Evolutionary conservation across 1,140 invertebrate species (phyloP).

Genomic region (Yoshiicerus persimilis): DNA sequence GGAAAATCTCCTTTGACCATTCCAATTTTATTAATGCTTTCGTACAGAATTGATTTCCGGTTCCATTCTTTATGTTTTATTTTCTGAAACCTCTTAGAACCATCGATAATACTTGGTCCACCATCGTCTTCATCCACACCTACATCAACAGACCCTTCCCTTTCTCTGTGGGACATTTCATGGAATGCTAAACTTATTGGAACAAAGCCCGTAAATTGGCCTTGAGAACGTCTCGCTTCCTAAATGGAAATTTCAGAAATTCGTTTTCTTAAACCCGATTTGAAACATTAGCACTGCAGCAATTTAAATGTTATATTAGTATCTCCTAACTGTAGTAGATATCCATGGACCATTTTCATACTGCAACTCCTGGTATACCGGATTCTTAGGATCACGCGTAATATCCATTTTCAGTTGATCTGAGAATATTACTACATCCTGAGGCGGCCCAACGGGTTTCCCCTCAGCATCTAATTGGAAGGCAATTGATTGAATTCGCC

Average conservation of each 20-base stretch:
- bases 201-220: background rate
- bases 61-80: background rate
- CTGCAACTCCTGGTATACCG: background rate
- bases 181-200: background rate
- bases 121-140: background rate
- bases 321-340: background rate
- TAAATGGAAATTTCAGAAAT: background rate
- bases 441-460: background rate
- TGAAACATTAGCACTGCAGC: too few species aligned
- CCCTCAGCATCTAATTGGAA: background rate
- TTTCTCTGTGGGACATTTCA: background rate
- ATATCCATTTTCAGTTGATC: background rate
- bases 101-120: background rate
- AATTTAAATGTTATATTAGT: too few species aligned
- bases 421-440: background rate
- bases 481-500: background rate
- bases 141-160: background rate
- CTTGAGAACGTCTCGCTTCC: background rate
- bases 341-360: background rate
- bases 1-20: conserved; percentile 38
- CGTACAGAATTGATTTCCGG: background rate
- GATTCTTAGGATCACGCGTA: background rate
- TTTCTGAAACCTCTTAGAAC: background rate
- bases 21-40: background rate
- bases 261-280: background rate